Evolutionary conservation across 2,797 vertebrate species (phyloP).

Genomic region (Taenioides sp.): DNA sequence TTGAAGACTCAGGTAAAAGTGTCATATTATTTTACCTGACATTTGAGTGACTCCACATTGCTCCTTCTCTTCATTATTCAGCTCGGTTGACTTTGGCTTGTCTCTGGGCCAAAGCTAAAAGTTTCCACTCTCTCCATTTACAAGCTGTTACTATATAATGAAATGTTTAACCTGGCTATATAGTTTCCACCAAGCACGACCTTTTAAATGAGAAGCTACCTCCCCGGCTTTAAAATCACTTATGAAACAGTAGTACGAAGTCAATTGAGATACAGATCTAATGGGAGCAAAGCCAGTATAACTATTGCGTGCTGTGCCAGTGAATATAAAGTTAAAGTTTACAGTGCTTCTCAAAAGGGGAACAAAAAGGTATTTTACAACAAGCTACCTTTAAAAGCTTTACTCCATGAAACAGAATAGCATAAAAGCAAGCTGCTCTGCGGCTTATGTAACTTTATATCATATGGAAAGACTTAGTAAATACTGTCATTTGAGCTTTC

Average conservation of each 20-base stretch:
- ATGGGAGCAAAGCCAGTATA: slow-evolving; percentile 22
- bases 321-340: not conserved
- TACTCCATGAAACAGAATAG: not conserved
- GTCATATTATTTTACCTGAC: slow-evolving; percentile 11
- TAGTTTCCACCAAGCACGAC: slow-evolving; percentile 35
- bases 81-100: slow-evolving; percentile 52
- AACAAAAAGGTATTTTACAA: not conserved
- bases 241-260: slow-evolving; percentile 23
- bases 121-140: slow-evolving; percentile 63
- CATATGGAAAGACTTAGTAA: slow-evolving; percentile 45
- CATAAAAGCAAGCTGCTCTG: not conserved
- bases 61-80: slow-evolving; percentile 28
- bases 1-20: slow-evolving; percentile 1
- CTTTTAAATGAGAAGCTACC: slow-evolving; percentile 32
- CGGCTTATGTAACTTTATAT: slow-evolving; percentile 42
- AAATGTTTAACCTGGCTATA: slow-evolving; percentile 56
- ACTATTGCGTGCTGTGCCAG: slow-evolving; percentile 11
- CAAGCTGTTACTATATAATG: slow-evolving; percentile 62
- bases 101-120: slow-evolving; percentile 35
- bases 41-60: slow-evolving; percentile 22
- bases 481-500: slow-evolving; percentile 31
- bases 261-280: slow-evolving; percentile 28
- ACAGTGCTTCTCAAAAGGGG: not conserved
- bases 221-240: slow-evolving; percentile 44
- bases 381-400: not conserved